These are phyloP conservation scores for Perca flavescens DNA, from an alignment of 2,113 vertebrate species.

Conservation along the genomic window DNA sequence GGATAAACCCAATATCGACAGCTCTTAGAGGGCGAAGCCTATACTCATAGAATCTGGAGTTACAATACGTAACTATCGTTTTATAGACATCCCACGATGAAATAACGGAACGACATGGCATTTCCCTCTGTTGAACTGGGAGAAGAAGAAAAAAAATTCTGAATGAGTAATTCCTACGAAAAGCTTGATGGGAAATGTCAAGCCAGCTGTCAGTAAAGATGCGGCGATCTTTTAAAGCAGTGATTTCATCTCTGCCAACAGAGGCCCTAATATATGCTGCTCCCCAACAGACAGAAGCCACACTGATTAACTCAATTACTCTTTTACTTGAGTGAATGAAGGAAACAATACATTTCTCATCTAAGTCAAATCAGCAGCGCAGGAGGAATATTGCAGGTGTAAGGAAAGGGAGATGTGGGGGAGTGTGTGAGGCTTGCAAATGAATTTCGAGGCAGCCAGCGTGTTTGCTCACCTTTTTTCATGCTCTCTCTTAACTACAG, in stretches of 20 bases:
- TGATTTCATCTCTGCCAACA: constrained; percentile 73
- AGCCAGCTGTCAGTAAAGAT: constrained; percentile 74
- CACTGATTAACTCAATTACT: constrained; percentile 83
- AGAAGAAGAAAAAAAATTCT: constrained; percentile 28
- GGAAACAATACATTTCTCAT: constrained; percentile 79
- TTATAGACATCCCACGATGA: constrained; percentile 14
- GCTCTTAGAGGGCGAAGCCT: too few species aligned
- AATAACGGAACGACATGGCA: constrained; percentile 49
- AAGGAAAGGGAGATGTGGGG: constrained; percentile 23
- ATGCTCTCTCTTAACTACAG: constrained; percentile 56
- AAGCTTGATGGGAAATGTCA: constrained; percentile 78
- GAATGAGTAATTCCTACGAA: constrained; percentile 53
- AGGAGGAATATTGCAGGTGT: constrained; percentile 67
- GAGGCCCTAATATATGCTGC: constrained; percentile 70
- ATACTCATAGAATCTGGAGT: too few species aligned
- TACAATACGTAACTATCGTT: too few species aligned
- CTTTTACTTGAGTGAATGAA: constrained; percentile 76
- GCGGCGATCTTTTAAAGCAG: constrained; percentile 72
- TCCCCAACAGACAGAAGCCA: constrained; percentile 62
- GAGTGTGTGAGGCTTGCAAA: constrained; percentile 43
- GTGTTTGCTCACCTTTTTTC: constrained; percentile 74
- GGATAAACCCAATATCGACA: too few species aligned
- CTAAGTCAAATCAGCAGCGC: constrained; percentile 64
- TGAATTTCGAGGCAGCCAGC: constrained; percentile 52
- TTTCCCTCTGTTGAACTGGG: constrained; percentile 46